These are phyloP conservation scores for Cavia aperea DNA, from an alignment of 2,113 vertebrate genomes.

Conservation along the genomic window DNA sequence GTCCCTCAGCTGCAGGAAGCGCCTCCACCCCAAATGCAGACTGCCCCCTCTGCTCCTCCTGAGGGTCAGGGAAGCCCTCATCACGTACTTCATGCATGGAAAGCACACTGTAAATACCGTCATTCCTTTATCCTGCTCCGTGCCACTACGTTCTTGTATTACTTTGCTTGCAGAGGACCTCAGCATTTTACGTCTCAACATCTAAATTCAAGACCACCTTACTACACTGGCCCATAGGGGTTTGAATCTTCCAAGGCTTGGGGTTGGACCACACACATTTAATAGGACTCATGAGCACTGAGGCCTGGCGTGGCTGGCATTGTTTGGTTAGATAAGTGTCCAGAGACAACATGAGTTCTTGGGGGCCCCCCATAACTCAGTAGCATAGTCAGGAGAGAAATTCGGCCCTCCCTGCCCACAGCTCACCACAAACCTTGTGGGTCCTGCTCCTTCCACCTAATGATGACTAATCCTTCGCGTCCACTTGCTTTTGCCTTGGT, in stretches of 20 bases:
- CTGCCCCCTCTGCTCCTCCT: background rate
- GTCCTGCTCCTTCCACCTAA: fast-evolving
- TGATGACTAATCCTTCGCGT: background rate
- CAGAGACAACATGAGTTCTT: background rate
- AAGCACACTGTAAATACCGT: background rate
- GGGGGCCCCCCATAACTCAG: background rate
- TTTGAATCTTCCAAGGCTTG: background rate
- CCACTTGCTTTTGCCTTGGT: background rate
- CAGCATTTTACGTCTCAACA: background rate
- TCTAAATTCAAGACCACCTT: background rate
- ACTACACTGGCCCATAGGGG: fast-evolving
- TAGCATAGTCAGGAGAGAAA: background rate
- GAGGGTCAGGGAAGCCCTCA: background rate
- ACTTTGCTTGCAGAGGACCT: background rate
- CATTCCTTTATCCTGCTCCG: background rate
- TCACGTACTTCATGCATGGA: fast-evolving
- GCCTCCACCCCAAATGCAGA: fast-evolving
- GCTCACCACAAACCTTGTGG: fast-evolving
- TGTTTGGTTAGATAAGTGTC: background rate
- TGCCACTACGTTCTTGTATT: background rate
- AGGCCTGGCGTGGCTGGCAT: background rate
- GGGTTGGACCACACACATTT: fast-evolving
- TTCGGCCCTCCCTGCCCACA: fast-evolving
- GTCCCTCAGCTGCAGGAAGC: background rate
- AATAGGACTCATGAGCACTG: background rate